Evolutionary conservation across 1,140 invertebrate species (phyloP).

Genomic region (Colletes gigas): DNA sequence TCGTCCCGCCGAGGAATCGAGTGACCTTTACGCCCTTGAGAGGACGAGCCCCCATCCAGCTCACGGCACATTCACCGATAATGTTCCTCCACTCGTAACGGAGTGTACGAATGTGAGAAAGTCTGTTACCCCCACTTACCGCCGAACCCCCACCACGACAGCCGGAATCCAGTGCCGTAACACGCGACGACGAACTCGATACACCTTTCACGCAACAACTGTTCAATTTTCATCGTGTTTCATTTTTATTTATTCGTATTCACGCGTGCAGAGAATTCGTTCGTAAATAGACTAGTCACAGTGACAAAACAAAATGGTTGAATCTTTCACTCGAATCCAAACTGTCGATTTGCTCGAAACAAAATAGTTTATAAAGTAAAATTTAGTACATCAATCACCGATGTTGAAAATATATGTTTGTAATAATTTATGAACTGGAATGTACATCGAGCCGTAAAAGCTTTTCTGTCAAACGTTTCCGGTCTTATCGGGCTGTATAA

Average conservation of each 20-base stretch:
- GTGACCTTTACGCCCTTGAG: slow-evolving; percentile 76
- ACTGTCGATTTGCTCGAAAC: too few relatives aligned
- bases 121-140: slow-evolving; percentile 14
- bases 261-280: too few relatives aligned
- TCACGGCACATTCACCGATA: slow-evolving; percentile 62
- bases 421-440: not conserved
- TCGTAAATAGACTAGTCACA: too few relatives aligned
- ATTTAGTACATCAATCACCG: too few relatives aligned
- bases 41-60: slow-evolving; percentile 68
- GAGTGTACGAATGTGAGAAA: slow-evolving; percentile 27
- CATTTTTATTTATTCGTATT: too few relatives aligned
- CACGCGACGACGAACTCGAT: fast-evolving
- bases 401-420: not conserved
- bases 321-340: too few relatives aligned
- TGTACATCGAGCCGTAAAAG: not conserved
- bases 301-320: too few relatives aligned
- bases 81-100: slow-evolving; percentile 5
- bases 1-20: slow-evolving; percentile 38
- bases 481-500: not conserved
- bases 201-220: not conserved
- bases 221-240: not conserved
- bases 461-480: not conserved
- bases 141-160: slow-evolving; percentile 11
- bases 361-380: too few relatives aligned
- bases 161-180: slow-evolving; percentile 5